These are phyloP conservation scores for Bombus polaris DNA, from an alignment of 1,140 invertebrate species.

Conservation along the genomic window DNA sequence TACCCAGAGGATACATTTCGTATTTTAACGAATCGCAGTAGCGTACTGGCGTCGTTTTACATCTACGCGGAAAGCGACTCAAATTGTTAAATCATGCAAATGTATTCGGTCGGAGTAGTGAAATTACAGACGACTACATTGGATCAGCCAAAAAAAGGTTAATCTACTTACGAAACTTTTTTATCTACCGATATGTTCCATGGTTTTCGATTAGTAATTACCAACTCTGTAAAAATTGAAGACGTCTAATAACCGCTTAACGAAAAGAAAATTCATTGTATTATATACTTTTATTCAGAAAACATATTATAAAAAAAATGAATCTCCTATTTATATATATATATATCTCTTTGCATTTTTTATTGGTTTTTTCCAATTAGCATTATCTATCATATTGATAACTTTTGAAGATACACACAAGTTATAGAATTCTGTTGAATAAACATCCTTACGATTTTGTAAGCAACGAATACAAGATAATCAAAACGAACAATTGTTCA, in stretches of 20 bases:
- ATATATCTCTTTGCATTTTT: background rate
- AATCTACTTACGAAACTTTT: background rate
- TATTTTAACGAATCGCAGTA: background rate
- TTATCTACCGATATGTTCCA: background rate
- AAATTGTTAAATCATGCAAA: conserved; percentile 12
- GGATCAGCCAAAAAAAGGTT: background rate
- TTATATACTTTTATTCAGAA: background rate
- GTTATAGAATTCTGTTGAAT: background rate
- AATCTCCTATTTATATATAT: background rate
- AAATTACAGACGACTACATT: background rate
- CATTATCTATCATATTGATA: background rate
- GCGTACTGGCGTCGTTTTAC: background rate
- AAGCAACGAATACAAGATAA: background rate
- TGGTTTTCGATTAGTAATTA: background rate
- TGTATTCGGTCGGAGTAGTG: background rate
- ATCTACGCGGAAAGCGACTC: background rate
- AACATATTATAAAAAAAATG: background rate
- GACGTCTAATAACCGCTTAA: background rate
- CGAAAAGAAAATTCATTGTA: background rate
- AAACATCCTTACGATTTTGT: too few relatives aligned
- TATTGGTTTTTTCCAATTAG: background rate
- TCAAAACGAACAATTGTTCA: background rate
- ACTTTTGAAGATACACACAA: background rate
- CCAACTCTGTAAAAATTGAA: background rate
- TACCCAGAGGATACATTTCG: background rate